These are phyloP conservation scores for Papilio protenor DNA, from an alignment of 2,888 invertebrate genomes.

Conservation along the genomic window DNA sequence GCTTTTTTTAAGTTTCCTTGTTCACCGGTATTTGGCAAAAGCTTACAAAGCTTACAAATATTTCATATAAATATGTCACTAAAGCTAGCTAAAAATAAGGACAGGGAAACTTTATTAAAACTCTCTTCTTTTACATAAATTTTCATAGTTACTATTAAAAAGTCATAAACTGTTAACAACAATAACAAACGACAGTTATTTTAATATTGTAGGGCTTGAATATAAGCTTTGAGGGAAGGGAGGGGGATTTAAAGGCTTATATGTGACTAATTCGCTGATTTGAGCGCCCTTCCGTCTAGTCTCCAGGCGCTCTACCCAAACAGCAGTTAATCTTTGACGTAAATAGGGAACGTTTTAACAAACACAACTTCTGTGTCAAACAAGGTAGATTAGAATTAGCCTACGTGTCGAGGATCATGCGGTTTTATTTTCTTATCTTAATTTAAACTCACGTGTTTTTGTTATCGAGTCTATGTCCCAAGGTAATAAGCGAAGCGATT, in stretches of 20 bases:
- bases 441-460: constrained; percentile 28
- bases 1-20: background rate
- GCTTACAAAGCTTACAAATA: too few species aligned
- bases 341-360: background rate
- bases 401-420: constrained; percentile 38
- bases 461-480: constrained; percentile 1
- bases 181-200: too few species aligned
- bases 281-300: too few species aligned
- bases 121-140: too few species aligned
- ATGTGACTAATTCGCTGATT: too few species aligned
- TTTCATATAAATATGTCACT: background rate
- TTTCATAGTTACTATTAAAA: too few species aligned
- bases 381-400: constrained; percentile 6
- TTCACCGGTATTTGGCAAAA: background rate
- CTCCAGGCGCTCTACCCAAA: background rate
- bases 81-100: background rate
- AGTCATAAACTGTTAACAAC: too few species aligned
- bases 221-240: too few species aligned
- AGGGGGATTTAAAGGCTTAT: too few species aligned
- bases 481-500: constrained; percentile 3
- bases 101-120: too few species aligned
- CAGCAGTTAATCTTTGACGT: background rate
- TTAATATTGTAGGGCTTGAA: too few species aligned
- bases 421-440: constrained; percentile 32
- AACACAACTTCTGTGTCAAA: background rate